phyloP scores from a whole-genome alignment of 1,140 invertebrate species.

The Polypedilum vanderplanki region DNA sequence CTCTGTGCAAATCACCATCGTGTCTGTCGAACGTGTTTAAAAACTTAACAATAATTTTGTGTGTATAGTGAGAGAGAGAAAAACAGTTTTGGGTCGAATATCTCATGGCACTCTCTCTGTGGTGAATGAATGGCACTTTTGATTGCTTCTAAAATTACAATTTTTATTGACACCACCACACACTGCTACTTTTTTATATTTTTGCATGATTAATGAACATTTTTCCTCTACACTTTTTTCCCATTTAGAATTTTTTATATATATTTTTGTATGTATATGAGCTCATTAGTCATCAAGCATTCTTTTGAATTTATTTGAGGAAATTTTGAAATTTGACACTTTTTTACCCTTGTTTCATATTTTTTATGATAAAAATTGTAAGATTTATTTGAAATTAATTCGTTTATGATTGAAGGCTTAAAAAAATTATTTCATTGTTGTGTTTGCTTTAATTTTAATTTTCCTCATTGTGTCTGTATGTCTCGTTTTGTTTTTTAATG shows the following conservation, averaged over 20 bases:
- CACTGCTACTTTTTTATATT: background rate
- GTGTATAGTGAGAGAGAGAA: background rate
- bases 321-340: slow-evolving; percentile 5
- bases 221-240: background rate
- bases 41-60: background rate
- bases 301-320: background rate
- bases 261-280: background rate
- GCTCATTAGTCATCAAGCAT: slow-evolving; percentile 14
- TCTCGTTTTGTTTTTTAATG: too few relatives aligned
- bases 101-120: background rate
- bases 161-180: slow-evolving; percentile 17
- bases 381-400: slow-evolving; percentile 15
- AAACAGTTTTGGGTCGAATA: background rate
- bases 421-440: background rate
- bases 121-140: background rate
- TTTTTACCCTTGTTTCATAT: slow-evolving; percentile 2
- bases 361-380: background rate
- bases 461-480: too few relatives aligned
- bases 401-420: background rate
- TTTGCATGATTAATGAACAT: background rate
- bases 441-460: too few relatives aligned
- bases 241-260: background rate
- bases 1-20: background rate
- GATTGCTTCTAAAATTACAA: slow-evolving; percentile 19
- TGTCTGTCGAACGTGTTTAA: slow-evolving; percentile 11